These are phyloP conservation scores for Holcopasites calliopsidis DNA, from an alignment of 1,140 invertebrate species.

Conservation along the genomic window DNA sequence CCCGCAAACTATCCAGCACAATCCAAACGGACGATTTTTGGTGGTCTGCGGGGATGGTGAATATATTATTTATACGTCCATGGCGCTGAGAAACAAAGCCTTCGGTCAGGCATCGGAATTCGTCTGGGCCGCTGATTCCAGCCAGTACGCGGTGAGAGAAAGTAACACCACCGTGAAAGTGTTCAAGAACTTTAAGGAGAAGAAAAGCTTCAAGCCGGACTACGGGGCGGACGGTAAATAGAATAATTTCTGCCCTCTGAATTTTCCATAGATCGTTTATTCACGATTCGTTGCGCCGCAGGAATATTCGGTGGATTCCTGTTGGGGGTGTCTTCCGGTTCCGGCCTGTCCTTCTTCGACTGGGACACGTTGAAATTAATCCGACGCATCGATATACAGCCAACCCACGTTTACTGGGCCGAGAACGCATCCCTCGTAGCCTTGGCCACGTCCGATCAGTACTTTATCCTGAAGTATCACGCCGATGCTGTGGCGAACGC, in stretches of 20 bases:
- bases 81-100: slow-evolving; percentile 98
- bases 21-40: slow-evolving; percentile 99
- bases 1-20: slow-evolving; percentile 98
- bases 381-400: slow-evolving; percentile 97
- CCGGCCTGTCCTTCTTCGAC: slow-evolving; percentile 97
- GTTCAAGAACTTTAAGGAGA: slow-evolving; percentile 99
- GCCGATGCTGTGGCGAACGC: slow-evolving; percentile 87
- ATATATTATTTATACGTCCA: slow-evolving; percentile 99
- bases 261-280: neutral
- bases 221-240: slow-evolving; percentile 93
- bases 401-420: slow-evolving; percentile 97
- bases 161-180: slow-evolving; percentile 94
- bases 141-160: slow-evolving; percentile 96
- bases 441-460: slow-evolving; percentile 96
- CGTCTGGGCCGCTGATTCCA: slow-evolving; percentile 98
- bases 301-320: slow-evolving; percentile 97
- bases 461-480: slow-evolving; percentile 96
- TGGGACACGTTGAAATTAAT: slow-evolving; percentile 97
- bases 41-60: slow-evolving; percentile 99
- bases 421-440: slow-evolving; percentile 97
- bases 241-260: slow-evolving; percentile 28
- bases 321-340: slow-evolving; percentile 95
- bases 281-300: slow-evolving; percentile 68
- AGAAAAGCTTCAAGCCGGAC: slow-evolving; percentile 96
- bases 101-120: slow-evolving; percentile 99